Evolutionary conservation across 2,113 vertebrate genomes (phyloP).

Genomic region (Sinocyclocheilus anophthalmus): DNA sequence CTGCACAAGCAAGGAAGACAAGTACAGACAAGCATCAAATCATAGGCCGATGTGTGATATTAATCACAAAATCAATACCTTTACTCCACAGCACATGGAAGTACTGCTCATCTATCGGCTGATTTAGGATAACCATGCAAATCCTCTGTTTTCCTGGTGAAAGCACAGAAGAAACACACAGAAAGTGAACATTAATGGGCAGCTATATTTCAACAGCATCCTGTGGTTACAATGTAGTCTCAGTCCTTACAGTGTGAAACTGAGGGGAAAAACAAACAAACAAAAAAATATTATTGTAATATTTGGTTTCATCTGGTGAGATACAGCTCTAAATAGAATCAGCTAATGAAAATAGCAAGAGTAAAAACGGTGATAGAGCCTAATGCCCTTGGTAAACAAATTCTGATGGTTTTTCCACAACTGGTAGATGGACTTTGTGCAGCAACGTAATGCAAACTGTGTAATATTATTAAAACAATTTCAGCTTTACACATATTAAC

Average conservation of each 20-base stretch:
- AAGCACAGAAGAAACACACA: conserved; percentile 12
- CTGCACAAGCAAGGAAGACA: conserved; percentile 1
- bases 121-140: conserved; percentile 78
- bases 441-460: background rate
- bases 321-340: conserved; percentile 16
- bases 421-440: conserved; percentile 1
- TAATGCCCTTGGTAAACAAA: conserved; percentile 5
- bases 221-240: background rate
- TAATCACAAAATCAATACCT: conserved; percentile 68
- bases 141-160: conserved; percentile 74
- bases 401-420: background rate
- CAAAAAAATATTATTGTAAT: background rate
- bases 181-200: background rate
- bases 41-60: conserved; percentile 32
- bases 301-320: conserved; percentile 8
- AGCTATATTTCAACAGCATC: background rate
- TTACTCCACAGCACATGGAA: conserved; percentile 75
- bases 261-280: background rate
- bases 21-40: conserved; percentile 30
- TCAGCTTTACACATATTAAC: background rate
- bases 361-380: background rate
- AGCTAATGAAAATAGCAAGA: conserved; percentile 12
- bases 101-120: conserved; percentile 71
- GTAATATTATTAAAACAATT: background rate
- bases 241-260: background rate